Base-by-base conservation (phyloP, 2,888 invertebrate species). In the Ormia ochracea region DNA sequence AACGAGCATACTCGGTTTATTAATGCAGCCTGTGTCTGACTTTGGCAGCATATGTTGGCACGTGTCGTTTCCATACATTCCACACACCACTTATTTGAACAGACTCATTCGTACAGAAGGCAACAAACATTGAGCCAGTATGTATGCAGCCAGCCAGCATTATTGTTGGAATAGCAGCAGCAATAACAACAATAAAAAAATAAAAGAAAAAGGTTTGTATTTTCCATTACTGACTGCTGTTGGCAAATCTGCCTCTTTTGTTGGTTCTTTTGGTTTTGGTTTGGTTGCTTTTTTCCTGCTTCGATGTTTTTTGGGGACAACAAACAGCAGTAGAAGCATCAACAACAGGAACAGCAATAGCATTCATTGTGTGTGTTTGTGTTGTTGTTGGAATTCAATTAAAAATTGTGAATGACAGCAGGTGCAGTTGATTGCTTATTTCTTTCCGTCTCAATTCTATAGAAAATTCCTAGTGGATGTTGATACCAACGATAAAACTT, bases 371-470 rank as follows among this genome's bases (percentile, higher is more conserved):
- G 19, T 6, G 7, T 43, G 17, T 61, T 31, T 78, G n/a, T n/a
- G n/a, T n/a, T n/a, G 68, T 77, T 78, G 68, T 65, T 81, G 80
- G 73, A 82, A 81, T 82, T 82, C 83, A 83, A 83, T 83, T 83
- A 82, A 82, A 82, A 83, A 81, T 77, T 82, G 86, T 84, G 83
- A 85, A 83, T 86, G 87, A 85, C 86, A 87, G 86, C 88, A 87
- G 86, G 87, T 87, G 86, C 84, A 84, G 84, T 83, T 86, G 87
- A 85, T 86, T 82, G 79, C 82, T 75, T 72, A 78, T 81, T 78
- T 80, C 72, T 59, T 75, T 52, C 36, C 31, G 70, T 38, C 69
- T 70, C 56, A 54, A 70, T 70, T 63, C 45, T 56, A 26, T 63
- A 61, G 21, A 61, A 52, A 61, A 72, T 52, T 52, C 52, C 52